Percentiles rank a stretch among this genome's conserved stretches.
Evolutionary conservation across 1,140 invertebrate species (phyloP).

Genomic region (Sarcophaga bullata): DNA sequence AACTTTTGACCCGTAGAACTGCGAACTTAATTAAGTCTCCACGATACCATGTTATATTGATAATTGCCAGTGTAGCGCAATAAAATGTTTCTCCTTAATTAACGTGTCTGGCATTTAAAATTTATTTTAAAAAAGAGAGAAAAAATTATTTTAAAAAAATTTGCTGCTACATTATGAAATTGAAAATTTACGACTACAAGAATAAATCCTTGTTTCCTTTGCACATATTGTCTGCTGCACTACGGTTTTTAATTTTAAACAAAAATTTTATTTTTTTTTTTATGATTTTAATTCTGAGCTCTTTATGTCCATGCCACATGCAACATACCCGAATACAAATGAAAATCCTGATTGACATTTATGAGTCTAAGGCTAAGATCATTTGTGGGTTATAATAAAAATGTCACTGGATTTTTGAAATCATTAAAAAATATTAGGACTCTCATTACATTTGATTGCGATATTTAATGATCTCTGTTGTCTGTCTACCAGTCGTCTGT

Average conservation of each 20-base stretch:
- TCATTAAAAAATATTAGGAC: slow-evolving; percentile 39
- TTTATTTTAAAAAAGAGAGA: too few relatives aligned
- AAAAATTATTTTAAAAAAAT: too few relatives aligned
- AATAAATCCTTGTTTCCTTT: too few relatives aligned
- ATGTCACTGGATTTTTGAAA: slow-evolving; percentile 30
- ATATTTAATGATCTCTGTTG: slow-evolving; percentile 19
- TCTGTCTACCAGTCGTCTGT: background rate
- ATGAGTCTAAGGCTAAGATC: slow-evolving; percentile 19
- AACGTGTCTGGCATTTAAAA: background rate
- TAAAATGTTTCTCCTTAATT: slow-evolving; percentile 3
- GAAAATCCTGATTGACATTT: slow-evolving; percentile 33
- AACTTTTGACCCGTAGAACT: too few relatives aligned
- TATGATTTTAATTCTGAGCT: background rate
- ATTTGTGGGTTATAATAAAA: slow-evolving; percentile 28
- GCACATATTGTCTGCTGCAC: too few relatives aligned
- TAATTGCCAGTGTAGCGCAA: background rate
- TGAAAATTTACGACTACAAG: too few relatives aligned
- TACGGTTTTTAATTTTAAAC: too few relatives aligned
- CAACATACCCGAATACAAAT: too few relatives aligned
- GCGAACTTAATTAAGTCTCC: too few relatives aligned
- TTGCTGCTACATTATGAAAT: background rate
- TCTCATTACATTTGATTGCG: slow-evolving; percentile 37
- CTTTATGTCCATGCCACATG: background rate
- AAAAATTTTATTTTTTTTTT: too few relatives aligned
- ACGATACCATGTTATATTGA: too few relatives aligned